A percentile compares a stretch with the other conserved stretches of the same genome.
These are phyloP conservation scores for Seriola quinqueradiata DNA, from an alignment of 2,113 vertebrate species.

Conservation along the genomic window DNA sequence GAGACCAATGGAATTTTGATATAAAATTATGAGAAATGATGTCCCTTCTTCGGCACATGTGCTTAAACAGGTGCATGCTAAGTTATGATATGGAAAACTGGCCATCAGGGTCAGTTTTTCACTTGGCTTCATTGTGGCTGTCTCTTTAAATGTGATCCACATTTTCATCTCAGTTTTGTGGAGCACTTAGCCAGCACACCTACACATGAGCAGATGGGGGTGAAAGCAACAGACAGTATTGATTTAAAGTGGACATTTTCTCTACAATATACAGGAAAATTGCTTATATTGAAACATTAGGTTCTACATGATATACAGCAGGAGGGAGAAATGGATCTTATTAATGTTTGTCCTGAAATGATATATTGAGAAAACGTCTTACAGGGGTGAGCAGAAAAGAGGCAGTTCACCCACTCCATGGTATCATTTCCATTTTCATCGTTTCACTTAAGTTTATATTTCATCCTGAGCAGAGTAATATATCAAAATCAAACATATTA, in stretches of 20 bases:
- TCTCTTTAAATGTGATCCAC: conserved; percentile 34
- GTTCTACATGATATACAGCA: conserved; percentile 25
- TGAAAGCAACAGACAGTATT: conserved; percentile 23
- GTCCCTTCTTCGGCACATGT: background rate
- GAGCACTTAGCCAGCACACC: conserved; percentile 37
- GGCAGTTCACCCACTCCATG: background rate
- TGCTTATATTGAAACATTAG: conserved; percentile 43
- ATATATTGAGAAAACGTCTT: conserved; percentile 33
- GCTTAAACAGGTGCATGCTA: background rate
- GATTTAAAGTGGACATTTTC: conserved; percentile 42
- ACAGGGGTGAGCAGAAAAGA: conserved; percentile 13
- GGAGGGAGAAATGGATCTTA: conserved; percentile 29
- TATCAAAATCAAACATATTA: conserved; percentile 37
- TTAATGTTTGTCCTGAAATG: conserved; percentile 44
- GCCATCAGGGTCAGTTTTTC: background rate
- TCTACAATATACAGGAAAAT: conserved; percentile 33
- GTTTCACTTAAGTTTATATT: conserved; percentile 38
- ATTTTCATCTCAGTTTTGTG: conserved; percentile 31
- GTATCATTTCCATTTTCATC: conserved; percentile 36
- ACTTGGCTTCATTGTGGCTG: background rate
- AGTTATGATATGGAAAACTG: background rate
- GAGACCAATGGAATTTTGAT: background rate
- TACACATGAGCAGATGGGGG: conserved; percentile 49
- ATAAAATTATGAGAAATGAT: background rate
- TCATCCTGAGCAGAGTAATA: conserved; percentile 2